These are phyloP conservation scores for Drosophila acutilabella DNA, from an alignment of 2,888 invertebrate genomes.

Conservation along the genomic window DNA sequence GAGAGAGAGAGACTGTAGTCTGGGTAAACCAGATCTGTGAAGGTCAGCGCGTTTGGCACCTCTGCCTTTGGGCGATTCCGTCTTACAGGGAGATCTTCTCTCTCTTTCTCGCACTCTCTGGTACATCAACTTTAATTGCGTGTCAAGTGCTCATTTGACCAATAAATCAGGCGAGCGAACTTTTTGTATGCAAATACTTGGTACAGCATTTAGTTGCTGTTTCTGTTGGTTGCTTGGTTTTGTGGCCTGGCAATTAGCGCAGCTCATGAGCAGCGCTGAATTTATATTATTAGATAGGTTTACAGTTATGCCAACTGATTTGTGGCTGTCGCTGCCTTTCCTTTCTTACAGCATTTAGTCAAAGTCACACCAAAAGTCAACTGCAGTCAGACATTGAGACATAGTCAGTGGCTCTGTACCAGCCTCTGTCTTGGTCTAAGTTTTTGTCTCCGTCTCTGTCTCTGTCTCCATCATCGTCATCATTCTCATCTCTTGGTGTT, in stretches of 20 bases:
- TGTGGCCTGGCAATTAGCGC: slow-evolving; percentile 65
- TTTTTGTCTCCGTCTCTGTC: slow-evolving; percentile 39
- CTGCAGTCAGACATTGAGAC: slow-evolving; percentile 18
- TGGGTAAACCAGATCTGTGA: slow-evolving; percentile 69
- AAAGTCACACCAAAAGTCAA: slow-evolving; percentile 67
- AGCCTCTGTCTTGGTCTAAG: background rate
- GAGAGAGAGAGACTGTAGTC: slow-evolving; percentile 24
- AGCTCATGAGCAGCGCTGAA: slow-evolving; percentile 60
- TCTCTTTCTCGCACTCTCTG: background rate
- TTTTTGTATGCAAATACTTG: slow-evolving; percentile 52
- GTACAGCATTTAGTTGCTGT: slow-evolving; percentile 17
- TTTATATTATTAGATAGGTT: slow-evolving; percentile 75
- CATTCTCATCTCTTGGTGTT: slow-evolving; percentile 71
- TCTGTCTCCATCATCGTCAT: slow-evolving; percentile 58
- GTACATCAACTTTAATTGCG: slow-evolving; percentile 58
- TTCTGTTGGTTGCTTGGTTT: background rate
- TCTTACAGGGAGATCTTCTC: slow-evolving; percentile 2
- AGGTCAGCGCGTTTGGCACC: slow-evolving; percentile 68
- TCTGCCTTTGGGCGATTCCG: slow-evolving; percentile 27
- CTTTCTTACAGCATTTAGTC: slow-evolving; percentile 72
- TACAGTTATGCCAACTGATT: slow-evolving; percentile 73
- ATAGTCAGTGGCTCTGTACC: slow-evolving; percentile 11
- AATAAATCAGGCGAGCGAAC: slow-evolving; percentile 56
- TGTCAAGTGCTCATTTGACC: slow-evolving; percentile 52
- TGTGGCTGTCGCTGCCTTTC: slow-evolving; percentile 68